Conservation (phyloP, 92 coral and sea anemone species). For the Porites divaricata region DNA sequence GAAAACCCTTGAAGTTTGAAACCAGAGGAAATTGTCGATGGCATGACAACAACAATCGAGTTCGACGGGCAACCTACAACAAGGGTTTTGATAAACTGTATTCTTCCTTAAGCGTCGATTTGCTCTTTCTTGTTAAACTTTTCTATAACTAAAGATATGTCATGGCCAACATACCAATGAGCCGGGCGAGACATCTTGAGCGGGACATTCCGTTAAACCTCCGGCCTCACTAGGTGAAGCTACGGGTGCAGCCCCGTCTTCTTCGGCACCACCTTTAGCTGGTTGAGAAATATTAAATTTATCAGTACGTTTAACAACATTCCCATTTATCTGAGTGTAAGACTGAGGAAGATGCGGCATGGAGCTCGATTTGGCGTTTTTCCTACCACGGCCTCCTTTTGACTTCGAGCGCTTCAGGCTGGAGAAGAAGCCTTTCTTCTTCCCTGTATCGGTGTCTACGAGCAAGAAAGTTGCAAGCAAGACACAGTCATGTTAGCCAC, state of each 20-base stretch:
- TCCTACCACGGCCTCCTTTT: slow-evolving; percentile 98
- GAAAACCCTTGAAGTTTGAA: slow-evolving; percentile 44
- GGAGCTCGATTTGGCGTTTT: slow-evolving; percentile 80
- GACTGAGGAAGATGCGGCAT: slow-evolving; percentile 90
- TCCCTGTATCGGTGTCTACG: slow-evolving; percentile 72
- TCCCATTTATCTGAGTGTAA: slow-evolving; percentile 65
- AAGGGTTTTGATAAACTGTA: neutral
- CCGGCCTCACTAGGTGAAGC: slow-evolving; percentile 76
- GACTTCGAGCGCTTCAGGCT: slow-evolving; percentile 84
- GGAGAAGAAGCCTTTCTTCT: slow-evolving; percentile 89
- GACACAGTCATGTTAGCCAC: slow-evolving; percentile 30
- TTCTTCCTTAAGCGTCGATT: slow-evolving; percentile 3
- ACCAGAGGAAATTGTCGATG: neutral
- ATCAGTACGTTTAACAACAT: slow-evolving; percentile 73
- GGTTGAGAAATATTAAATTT: slow-evolving; percentile 86
- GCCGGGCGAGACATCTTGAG: slow-evolving; percentile 95
- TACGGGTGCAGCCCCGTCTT: slow-evolving; percentile 75
- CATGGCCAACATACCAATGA: slow-evolving; percentile 78
- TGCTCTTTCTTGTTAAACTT: neutral
- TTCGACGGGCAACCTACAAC: neutral
- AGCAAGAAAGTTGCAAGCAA: slow-evolving; percentile 61
- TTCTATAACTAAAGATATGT: neutral
- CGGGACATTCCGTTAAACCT: slow-evolving; percentile 78
- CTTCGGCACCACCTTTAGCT: slow-evolving; percentile 89
- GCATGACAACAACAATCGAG: slow-evolving; percentile 12